A percentile compares a stretch with the other conserved stretches of the same genome.
Conservation (phyloP, 2,888 invertebrate genomes). For the Nesidiocoris tenuis region DNA sequence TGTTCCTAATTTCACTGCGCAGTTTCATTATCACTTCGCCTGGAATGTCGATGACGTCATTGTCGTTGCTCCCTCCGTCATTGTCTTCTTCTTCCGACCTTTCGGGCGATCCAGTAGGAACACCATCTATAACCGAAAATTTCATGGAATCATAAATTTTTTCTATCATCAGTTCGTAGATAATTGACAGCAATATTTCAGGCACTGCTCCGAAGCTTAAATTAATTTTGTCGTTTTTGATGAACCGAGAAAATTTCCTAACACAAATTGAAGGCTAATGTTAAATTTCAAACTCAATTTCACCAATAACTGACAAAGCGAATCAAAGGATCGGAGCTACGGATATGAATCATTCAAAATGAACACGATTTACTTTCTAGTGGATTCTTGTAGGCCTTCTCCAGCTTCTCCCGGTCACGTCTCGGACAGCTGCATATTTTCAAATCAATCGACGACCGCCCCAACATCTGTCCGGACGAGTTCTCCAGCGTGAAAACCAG, state of each 20-base stretch:
- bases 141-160: too few species aligned
- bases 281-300: too few species aligned
- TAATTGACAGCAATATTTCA: too few species aligned
- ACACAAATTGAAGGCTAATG: too few species aligned
- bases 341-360: too few species aligned
- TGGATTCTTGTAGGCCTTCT: constrained; percentile 51
- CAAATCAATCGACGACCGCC: constrained; percentile 64
- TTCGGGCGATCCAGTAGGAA: background rate
- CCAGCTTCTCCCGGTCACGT: constrained; percentile 68
- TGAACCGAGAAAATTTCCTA: too few species aligned
- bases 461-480: constrained; percentile 50
- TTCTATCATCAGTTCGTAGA: too few species aligned
- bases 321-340: too few species aligned
- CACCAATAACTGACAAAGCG: too few species aligned
- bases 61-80: background rate
- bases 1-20: constrained; percentile 27
- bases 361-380: background rate
- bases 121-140: background rate
- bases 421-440: constrained; percentile 78
- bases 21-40: constrained; percentile 30
- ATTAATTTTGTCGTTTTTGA: too few species aligned
- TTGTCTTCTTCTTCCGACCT: background rate
- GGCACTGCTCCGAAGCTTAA: too few species aligned
- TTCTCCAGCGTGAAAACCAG: constrained; percentile 70
- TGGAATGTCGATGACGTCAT: background rate